Evolutionary conservation across 2,888 invertebrate species (phyloP).

Genomic region (Cephus runcator): DNA sequence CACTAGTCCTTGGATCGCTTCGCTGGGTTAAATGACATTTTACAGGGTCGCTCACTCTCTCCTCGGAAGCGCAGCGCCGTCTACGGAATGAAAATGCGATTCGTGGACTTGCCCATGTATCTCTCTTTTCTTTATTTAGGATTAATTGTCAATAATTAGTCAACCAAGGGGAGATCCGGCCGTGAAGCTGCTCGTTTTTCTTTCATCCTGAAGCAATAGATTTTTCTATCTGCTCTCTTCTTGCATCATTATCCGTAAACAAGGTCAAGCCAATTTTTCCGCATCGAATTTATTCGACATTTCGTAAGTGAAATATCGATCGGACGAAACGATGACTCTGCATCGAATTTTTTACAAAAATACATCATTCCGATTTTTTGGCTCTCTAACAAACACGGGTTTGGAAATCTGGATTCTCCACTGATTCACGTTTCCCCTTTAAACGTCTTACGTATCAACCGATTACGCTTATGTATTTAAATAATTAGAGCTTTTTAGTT

Average conservation of each 20-base stretch:
- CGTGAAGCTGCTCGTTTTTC: neutral
- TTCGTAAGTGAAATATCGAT: neutral
- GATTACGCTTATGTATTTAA: neutral
- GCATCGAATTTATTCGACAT: neutral
- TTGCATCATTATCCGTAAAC: neutral
- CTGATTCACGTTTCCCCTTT: neutral
- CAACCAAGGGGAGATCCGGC: neutral
- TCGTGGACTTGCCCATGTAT: neutral
- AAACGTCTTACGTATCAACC: neutral
- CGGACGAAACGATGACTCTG: neutral
- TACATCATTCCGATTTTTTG: conserved; percentile 3
- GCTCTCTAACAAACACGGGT: neutral
- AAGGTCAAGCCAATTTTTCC: neutral
- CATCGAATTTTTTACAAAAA: neutral
- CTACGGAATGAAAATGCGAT: conserved; percentile 1
- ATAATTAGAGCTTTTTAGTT: neutral
- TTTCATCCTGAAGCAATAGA: neutral
- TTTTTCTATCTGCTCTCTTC: neutral
- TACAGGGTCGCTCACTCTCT: conserved; percentile 35
- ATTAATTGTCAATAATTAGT: conserved; percentile 6
- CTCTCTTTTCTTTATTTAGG: neutral
- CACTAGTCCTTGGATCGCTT: conserved; percentile 46
- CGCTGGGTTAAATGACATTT: conserved; percentile 42
- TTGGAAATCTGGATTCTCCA: neutral
- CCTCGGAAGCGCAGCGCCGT: neutral